These are phyloP conservation scores for Halisarca cf. caerulea DNA, from an alignment of 37 sponge, comb jelly and placozoan species.

Conservation along the genomic window DNA sequence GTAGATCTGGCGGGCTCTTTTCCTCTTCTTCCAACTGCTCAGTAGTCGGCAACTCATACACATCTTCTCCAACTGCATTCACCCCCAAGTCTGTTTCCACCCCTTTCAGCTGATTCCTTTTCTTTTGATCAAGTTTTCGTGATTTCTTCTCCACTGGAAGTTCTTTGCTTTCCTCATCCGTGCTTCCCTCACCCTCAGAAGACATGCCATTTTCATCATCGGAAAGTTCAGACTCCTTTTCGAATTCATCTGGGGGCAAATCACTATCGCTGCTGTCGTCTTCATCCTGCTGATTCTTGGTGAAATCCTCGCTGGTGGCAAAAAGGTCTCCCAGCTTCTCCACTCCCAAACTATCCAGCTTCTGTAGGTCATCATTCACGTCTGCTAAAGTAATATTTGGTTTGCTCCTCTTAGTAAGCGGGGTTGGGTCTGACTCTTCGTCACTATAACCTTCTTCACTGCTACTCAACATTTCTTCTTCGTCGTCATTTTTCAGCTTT, in stretches of 20 bases:
- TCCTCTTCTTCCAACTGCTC: constrained; percentile 66
- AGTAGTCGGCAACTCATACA: constrained; percentile 75
- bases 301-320: constrained; percentile 10
- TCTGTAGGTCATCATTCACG: not conserved
- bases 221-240: constrained; percentile 7
- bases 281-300: constrained; percentile 12
- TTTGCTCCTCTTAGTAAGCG: not conserved
- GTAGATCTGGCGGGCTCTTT: constrained; percentile 34
- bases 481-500: not conserved
- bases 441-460: not conserved
- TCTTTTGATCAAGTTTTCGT: constrained; percentile 45
- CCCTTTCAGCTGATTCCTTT: not conserved
- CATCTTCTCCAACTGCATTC: constrained; percentile 12
- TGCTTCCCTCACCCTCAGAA: constrained; percentile 10
- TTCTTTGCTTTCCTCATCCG: not conserved
- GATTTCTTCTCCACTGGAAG: constrained; percentile 56
- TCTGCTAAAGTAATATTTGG: not conserved
- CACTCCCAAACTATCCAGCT: not conserved
- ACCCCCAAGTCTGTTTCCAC: constrained; percentile 49
- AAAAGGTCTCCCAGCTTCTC: constrained; percentile 21
- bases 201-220: constrained; percentile 34
- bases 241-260: constrained; percentile 30
- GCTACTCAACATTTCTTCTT: not conserved
- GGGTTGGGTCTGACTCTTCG: constrained; percentile 17
- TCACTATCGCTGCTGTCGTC: constrained; percentile 2